Conservation (phyloP, 2,888 invertebrate species). For the Panopea generosa region DNA sequence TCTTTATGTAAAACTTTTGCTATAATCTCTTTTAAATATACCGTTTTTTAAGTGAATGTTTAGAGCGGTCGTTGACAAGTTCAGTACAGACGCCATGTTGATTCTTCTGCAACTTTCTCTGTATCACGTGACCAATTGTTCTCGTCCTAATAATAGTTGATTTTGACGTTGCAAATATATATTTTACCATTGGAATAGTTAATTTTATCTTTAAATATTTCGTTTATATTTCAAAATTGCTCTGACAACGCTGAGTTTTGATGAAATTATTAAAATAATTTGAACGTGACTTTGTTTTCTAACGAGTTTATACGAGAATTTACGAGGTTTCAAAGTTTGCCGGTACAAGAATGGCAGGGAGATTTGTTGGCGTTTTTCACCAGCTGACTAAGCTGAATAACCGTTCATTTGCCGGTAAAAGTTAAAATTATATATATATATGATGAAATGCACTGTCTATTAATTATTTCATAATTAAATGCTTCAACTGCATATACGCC, state of each 20-base stretch:
- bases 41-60: constrained; percentile 46
- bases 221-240: no score
- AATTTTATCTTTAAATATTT: no score
- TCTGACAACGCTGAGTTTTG: no score
- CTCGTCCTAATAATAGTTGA: not conserved
- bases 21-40: constrained; percentile 16
- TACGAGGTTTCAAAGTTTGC: constrained; percentile 75
- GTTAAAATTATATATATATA: no score
- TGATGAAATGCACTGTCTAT: no score
- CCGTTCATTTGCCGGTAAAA: no score
- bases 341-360: constrained; percentile 69
- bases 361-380: constrained; percentile 60
- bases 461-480: no score
- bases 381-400: no score
- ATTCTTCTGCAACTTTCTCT: constrained; percentile 30
- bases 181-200: no score
- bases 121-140: constrained; percentile 34
- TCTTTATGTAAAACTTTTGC: no score
- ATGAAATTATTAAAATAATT: no score
- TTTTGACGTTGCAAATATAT: not conserved
- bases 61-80: constrained; percentile 31
- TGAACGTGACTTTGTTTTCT: not conserved
- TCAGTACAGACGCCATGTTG: constrained; percentile 57
- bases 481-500: no score
- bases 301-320: constrained; percentile 37